Base-by-base conservation (phyloP, 2,888 invertebrate genomes). In the Ferrisia virgata region DNA sequence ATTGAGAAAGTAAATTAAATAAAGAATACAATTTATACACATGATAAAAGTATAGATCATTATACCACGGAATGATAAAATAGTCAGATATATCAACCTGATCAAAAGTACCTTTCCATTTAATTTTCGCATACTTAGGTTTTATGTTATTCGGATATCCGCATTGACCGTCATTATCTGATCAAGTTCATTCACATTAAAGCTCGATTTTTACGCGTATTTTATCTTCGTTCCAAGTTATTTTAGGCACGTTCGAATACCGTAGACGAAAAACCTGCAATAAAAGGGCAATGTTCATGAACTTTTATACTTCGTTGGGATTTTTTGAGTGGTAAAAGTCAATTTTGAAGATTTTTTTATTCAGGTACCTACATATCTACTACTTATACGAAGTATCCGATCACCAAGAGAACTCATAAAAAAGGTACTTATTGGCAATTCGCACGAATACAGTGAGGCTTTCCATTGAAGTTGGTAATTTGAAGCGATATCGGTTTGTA, bases 201-300 rank as follows among this genome's bases (percentile, higher is more conserved):
- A 79, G 43, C 79, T 79, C 31, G 18, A 28, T 33, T 79, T 47
- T 79, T 79, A 53, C 9, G 31, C 36, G 79, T 79, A 79, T 79
- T 79, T 43, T 79, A 47, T 79, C 79, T 53, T 53, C 39, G 9
- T 28, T 4, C 1, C 3, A 53, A 53, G 53, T 53, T 53, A 47
- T 79, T 79, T 39, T 2, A 18, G 72, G 36, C 69, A 1, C 18
- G 2, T 64, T 33, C n/a, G 33, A 5, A n/a, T 76, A n/a, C n/a
- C n/a, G n/a, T n/a, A 76, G 36, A 76, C 36, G 18, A 36, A 28
- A 36, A 31, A 5, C 64, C 64, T 64, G 64, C 15, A 64, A 36
- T 76, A 76, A 36, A 76, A 76, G 72, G 72, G 33, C 72, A 76
- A 76, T 9, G 72, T 76, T 76, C 72, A 5, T 36, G 72, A 76